Evolutionary conservation across 1,140 invertebrate species (phyloP), one percentile per base, ranked within the genome.

Genomic region (Eupristina koningsbergeri): DNA sequence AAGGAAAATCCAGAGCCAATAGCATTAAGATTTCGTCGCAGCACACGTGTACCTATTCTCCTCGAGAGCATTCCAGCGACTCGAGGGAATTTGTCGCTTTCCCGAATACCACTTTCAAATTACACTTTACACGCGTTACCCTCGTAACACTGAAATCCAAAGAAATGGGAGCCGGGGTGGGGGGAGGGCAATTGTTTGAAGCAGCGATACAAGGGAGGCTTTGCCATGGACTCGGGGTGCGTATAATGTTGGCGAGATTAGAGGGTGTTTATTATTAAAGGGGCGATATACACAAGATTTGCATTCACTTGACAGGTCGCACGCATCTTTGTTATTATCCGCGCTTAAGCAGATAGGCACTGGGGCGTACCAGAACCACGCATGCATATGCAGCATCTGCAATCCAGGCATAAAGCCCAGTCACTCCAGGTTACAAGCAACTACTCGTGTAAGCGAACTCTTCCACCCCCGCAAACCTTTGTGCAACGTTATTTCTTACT

Each of bases 311-410:
- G 31, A 41, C 22, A 36, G 74, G 0, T 47, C 39, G 71, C 71
- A 41, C 19, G 45, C 41, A 45, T 74, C 74, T 39, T 58, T 76
- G 74, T 76, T 76, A 53, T 76, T 76, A 58, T 50, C 36, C 36
- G 17, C 22, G 47, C n/a, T 34, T 34, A 53, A 36, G 31, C 50
- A 76, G 74, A 26, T 26, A 58, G 53, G 22, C 7, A 31, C 9
- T 17, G 45, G 41, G 8, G 7, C 45, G 26, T 58, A 58, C 26
- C 53, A 19, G 53, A 58, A 26, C 2, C 22, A 5, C 22, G 22
- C 53, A 58, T 58, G 53, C 53, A 58, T 58, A 58, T 58, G 53
- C 22, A 58, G 53, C 13, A 26, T 26, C 3, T 22, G 3, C 13
- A 26, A 26, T 26, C 19, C 9, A 45, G 5, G 41, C 11, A 45